These are phyloP conservation scores for Glyphotaelius pellucidus DNA, from an alignment of 2,888 invertebrate species.

Conservation along the genomic window DNA sequence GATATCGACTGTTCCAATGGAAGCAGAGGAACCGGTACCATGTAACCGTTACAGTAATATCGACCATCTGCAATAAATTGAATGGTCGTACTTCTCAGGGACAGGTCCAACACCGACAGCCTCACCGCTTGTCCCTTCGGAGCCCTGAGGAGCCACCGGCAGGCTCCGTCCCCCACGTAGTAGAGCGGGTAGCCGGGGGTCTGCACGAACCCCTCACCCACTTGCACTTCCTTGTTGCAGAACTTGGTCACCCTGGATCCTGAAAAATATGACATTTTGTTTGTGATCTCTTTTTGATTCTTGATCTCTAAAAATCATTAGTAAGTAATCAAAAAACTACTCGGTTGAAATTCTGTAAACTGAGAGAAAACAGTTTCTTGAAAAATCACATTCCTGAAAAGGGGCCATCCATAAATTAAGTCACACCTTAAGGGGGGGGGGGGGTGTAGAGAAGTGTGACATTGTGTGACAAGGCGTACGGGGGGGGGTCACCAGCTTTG, in stretches of 20 bases:
- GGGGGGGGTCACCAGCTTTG: too few species aligned
- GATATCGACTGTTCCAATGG: too few species aligned
- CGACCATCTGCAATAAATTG: background rate
- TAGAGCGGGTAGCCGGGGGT: constrained; percentile 87
- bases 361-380: background rate
- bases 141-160: constrained; percentile 82
- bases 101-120: constrained; percentile 83
- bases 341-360: background rate
- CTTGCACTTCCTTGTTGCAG: constrained; percentile 76
- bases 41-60: too few species aligned
- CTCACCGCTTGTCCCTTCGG: constrained; percentile 81
- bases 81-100: constrained; percentile 79
- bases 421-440: too few species aligned
- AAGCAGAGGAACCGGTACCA: too few species aligned
- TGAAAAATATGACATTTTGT: constrained; percentile 69
- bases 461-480: too few species aligned
- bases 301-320: background rate
- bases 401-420: too few species aligned
- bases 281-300: too few species aligned
- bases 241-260: constrained; percentile 77
- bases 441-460: too few species aligned
- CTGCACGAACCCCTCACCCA: constrained; percentile 81
- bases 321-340: background rate
- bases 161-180: constrained; percentile 82
- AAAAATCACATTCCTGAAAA: background rate